Conservation (phyloP, 2,888 invertebrate genomes). For the Tachina fera region DNA sequence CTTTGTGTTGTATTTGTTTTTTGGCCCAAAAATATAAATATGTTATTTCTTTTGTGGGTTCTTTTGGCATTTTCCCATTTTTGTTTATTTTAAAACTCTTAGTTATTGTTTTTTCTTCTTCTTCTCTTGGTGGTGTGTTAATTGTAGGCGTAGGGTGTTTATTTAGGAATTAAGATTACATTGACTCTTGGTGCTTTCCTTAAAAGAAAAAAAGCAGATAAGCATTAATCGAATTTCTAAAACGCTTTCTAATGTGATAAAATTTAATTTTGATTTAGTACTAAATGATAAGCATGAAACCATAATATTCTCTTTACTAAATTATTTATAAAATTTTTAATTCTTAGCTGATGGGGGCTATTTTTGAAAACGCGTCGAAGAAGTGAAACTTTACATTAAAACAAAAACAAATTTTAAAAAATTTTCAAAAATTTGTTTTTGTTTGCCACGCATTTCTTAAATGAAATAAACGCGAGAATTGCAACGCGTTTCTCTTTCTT, state of each 20-base stretch:
- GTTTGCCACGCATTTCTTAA: too few species aligned
- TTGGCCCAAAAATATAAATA: constrained; percentile 26
- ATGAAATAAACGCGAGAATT: too few species aligned
- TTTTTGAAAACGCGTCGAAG: too few species aligned
- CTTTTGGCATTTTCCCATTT: constrained; percentile 16
- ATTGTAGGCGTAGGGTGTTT: constrained; percentile 70
- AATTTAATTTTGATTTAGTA: background rate
- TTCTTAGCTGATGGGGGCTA: too few species aligned
- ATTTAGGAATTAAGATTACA: constrained; percentile 60
- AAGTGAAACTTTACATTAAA: too few species aligned
- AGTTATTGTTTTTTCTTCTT: constrained; percentile 51
- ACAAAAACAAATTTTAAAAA: too few species aligned
- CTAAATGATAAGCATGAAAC: constrained; percentile 9
- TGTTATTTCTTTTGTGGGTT: constrained; percentile 52
- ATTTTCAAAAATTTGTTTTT: too few species aligned
- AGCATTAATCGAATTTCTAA: constrained; percentile 44
- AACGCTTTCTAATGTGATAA: constrained; percentile 23
- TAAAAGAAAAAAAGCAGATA: constrained; percentile 16
- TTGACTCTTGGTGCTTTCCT: constrained; percentile 9
- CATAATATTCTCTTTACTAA: too few species aligned
- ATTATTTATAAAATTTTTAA: background rate
- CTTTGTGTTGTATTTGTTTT: constrained; percentile 37
- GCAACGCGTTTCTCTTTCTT: too few species aligned
- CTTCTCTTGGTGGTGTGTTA: constrained; percentile 21
- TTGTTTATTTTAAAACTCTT: constrained; percentile 52